Conservation (phyloP, 2,888 invertebrate species). For the Actias luna region DNA sequence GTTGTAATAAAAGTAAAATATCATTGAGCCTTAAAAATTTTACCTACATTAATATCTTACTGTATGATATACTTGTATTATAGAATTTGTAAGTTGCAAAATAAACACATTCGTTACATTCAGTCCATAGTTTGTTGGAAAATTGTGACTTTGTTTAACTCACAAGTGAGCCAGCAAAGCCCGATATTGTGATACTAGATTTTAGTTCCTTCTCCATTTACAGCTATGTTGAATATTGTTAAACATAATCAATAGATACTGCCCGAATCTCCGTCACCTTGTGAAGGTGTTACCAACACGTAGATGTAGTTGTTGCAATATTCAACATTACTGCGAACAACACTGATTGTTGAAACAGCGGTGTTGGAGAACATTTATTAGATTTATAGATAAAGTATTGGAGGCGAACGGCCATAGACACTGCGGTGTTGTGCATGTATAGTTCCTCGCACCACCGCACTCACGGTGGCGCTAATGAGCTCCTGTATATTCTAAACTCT, state of each 20-base stretch:
- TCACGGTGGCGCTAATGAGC: slow-evolving; percentile 74
- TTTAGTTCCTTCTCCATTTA: slow-evolving; percentile 77
- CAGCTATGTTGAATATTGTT: slow-evolving; percentile 58
- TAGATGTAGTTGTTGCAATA: slow-evolving; percentile 43
- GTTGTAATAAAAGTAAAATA: not conserved
- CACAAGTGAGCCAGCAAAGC: slow-evolving; percentile 69
- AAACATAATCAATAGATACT: slow-evolving; percentile 38
- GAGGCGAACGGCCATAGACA: slow-evolving; percentile 76
- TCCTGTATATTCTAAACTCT: slow-evolving; percentile 79
- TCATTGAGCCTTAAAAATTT: not conserved
- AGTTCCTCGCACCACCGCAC: slow-evolving; percentile 80
- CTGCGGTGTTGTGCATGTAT: slow-evolving; percentile 79
- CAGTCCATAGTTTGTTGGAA: slow-evolving; percentile 31
- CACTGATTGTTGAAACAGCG: slow-evolving; percentile 69
- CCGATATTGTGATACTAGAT: slow-evolving; percentile 82
- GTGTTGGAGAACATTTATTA: slow-evolving; percentile 74
- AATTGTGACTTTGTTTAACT: slow-evolving; percentile 62
- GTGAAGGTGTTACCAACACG: slow-evolving; percentile 45
- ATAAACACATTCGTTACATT: slow-evolving; percentile 28
- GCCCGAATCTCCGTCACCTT: slow-evolving; percentile 58
- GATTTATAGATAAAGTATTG: slow-evolving; percentile 74
- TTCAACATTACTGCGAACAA: slow-evolving; percentile 52
- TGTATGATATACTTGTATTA: not conserved
- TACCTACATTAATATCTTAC: slow-evolving; percentile 21
- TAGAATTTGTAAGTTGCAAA: slow-evolving; percentile 5